Conservation (phyloP, 2,888 invertebrate genomes). For the Drosophila dives region DNA sequence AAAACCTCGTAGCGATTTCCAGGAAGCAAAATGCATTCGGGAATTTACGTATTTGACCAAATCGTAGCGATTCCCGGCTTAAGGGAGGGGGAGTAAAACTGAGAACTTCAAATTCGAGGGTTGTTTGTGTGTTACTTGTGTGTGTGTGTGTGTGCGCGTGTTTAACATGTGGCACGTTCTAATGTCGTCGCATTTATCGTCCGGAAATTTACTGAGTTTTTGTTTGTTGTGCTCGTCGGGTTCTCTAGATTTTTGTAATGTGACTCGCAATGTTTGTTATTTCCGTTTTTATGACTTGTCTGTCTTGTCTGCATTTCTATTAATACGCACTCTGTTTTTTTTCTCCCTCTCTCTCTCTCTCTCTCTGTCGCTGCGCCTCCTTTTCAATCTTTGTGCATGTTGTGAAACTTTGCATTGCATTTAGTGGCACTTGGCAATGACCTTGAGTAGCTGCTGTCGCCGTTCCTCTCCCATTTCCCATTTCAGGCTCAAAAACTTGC, state of each 20-base stretch:
- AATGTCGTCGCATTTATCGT: constrained; percentile 41
- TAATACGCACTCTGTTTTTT: constrained; percentile 17
- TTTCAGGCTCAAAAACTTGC: background rate
- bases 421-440: constrained; percentile 59
- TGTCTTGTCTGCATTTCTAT: constrained; percentile 49
- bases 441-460: constrained; percentile 58
- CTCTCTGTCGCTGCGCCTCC: background rate
- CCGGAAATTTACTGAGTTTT: constrained; percentile 50
- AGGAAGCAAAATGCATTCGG: constrained; percentile 48
- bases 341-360: background rate
- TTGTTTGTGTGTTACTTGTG: constrained; percentile 39
- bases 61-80: background rate
- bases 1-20: constrained; percentile 26
- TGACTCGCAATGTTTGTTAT: constrained; percentile 11
- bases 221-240: constrained; percentile 21
- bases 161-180: constrained; percentile 62
- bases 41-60: constrained; percentile 11
- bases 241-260: constrained; percentile 44
- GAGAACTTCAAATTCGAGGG: constrained; percentile 25
- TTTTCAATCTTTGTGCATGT: background rate
- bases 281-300: constrained; percentile 29
- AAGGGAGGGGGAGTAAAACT: constrained; percentile 21
- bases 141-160: constrained; percentile 8
- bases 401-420: constrained; percentile 29
- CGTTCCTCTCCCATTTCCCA: background rate